Evolutionary conservation across 1,140 invertebrate genomes (phyloP), one percentile per base, ranked within the genome.

Genomic region (Lasioglossum baleicum): DNA sequence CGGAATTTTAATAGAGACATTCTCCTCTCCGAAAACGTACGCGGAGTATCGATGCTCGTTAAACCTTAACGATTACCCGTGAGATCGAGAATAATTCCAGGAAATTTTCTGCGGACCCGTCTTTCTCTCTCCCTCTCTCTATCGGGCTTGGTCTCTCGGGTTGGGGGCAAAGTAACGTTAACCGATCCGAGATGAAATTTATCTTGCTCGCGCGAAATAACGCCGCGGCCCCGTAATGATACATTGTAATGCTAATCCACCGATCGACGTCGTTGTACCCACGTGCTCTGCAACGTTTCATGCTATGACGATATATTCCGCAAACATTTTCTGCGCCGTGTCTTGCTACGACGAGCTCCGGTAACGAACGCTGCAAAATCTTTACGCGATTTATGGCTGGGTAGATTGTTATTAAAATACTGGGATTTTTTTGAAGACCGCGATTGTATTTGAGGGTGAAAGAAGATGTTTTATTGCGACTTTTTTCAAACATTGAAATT

Each of bases 1-100:
- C 31, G 68, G 71, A 84, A 85, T 81, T 76, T 75, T 80, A 74
- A 78, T 78, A 72, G 76, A 77, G 75, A 78, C 76, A 78, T 78
- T 78, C 68, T 31, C 11, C 76, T 53, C 13, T n/a, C 48, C 68
- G 48, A 78, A 78, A 78, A 72, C 31, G 44, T 71, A 20, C 10
- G 2, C 56, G 22, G 13, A 44, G 51, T 42, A 72, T 78, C 76
- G 69, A 65, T 63, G 76, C 76, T 78, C 76, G 76, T 78, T 78
- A 78, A 72, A 60, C 10, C 22, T 53, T 53, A 71, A 78, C 68
- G 76, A 78, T 78, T 65, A 78, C 35, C 35, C 75, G 22, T 31
- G 69, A 56, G 67, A 71, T 77, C 44, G 44, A 63, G 60, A 71
- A 77, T 77, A 71, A 77, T 71, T 71, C 64, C 58, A 64, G 60